These are phyloP conservation scores for Chelon auratus DNA, from an alignment of 2,797 vertebrate genomes.

Conservation along the genomic window DNA sequence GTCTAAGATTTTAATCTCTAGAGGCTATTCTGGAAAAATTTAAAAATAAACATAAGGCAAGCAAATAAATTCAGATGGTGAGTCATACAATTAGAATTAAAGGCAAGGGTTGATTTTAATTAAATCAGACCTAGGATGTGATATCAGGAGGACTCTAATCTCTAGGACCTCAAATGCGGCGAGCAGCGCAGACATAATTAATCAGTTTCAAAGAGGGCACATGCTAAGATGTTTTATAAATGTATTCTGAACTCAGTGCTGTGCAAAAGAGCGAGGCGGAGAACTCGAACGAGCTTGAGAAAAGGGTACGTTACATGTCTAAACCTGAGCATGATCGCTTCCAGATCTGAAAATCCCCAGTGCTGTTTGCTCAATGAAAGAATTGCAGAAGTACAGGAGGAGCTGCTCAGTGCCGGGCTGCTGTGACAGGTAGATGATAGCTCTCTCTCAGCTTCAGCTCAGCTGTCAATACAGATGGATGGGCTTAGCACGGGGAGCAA, in stretches of 20 bases:
- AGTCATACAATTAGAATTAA: slow-evolving; percentile 24
- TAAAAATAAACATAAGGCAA: slow-evolving; percentile 3
- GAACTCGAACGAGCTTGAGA: slow-evolving; percentile 14
- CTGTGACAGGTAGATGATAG: slow-evolving; percentile 73
- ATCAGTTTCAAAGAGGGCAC: slow-evolving; percentile 30
- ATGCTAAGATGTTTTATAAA: slow-evolving; percentile 20
- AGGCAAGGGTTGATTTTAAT: slow-evolving; percentile 44
- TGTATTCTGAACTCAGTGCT: slow-evolving; percentile 9
- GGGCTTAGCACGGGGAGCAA: slow-evolving; percentile 19
- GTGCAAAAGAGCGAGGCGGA: not conserved
- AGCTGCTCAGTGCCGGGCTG: slow-evolving; percentile 53
- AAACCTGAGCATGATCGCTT: slow-evolving; percentile 31
- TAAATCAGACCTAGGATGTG: slow-evolving; percentile 14
- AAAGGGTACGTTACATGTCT: slow-evolving; percentile 33
- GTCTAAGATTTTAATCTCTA: slow-evolving; percentile 1
- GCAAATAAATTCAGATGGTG: not conserved
- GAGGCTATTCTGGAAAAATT: not conserved
- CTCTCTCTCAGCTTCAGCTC: slow-evolving; percentile 50
- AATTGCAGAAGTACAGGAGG: slow-evolving; percentile 24
- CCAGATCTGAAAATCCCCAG: slow-evolving; percentile 36
- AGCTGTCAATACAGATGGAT: slow-evolving; percentile 67
- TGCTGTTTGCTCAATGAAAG: slow-evolving; percentile 40
- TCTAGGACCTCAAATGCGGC: slow-evolving; percentile 17
- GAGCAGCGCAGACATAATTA: slow-evolving; percentile 21
- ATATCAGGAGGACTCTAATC: slow-evolving; percentile 24